Evolutionary conservation across 2,113 vertebrate genomes (phyloP).

Genomic region (Cyprinodon brontotheroides): DNA sequence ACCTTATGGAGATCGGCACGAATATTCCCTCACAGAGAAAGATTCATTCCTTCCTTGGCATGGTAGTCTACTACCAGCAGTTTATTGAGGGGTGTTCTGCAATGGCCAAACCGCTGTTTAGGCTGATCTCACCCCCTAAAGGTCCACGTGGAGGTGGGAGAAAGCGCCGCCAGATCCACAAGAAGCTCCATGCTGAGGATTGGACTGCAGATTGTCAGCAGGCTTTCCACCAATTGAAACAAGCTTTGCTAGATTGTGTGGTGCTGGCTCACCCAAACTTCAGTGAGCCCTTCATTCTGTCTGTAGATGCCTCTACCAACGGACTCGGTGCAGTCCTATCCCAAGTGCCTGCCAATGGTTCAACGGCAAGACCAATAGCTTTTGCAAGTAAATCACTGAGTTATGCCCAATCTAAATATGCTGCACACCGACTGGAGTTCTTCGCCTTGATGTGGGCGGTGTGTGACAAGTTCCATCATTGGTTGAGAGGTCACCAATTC

Average conservation of each 20-base stretch:
- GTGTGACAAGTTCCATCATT: too few relatives aligned
- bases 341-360: too few relatives aligned
- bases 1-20: neutral
- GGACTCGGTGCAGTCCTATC: too few relatives aligned
- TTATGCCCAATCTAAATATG: too few relatives aligned
- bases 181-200: neutral
- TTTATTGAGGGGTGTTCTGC: constrained; percentile 3
- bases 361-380: too few relatives aligned
- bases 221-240: neutral
- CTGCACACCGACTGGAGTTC: too few relatives aligned
- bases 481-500: too few relatives aligned
- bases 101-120: neutral
- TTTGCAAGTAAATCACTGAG: too few relatives aligned
- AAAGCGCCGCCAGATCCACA: neutral
- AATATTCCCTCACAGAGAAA: neutral
- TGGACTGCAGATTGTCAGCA: neutral
- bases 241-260: neutral
- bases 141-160: neutral
- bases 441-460: too few relatives aligned
- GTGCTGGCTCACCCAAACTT: constrained; percentile 5
- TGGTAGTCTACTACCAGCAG: neutral
- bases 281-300: neutral
- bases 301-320: neutral
- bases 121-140: neutral
- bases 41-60: neutral